Evolutionary conservation across 2,113 vertebrate genomes (phyloP).

Genomic region (Melanocharis versteri): DNA sequence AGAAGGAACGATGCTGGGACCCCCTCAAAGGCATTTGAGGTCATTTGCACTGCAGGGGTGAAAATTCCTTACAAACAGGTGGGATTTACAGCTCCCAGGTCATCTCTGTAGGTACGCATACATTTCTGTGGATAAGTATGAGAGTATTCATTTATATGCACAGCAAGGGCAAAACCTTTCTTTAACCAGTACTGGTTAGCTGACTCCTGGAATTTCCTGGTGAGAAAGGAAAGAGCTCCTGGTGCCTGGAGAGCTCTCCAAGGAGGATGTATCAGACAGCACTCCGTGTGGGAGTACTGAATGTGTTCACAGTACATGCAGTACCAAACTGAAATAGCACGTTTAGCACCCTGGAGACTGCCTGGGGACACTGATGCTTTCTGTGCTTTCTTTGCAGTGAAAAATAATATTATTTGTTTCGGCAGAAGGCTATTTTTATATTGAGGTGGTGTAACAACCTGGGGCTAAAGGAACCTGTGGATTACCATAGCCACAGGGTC

Average conservation of each 20-base stretch:
- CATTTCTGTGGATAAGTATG: neutral
- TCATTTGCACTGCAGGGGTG: neutral
- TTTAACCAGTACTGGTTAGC: neutral
- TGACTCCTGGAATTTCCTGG: neutral
- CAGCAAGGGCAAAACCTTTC: neutral
- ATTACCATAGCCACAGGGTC: neutral
- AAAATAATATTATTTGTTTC: neutral
- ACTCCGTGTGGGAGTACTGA: neutral
- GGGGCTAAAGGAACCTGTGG: neutral
- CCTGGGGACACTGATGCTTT: neutral
- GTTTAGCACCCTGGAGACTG: neutral
- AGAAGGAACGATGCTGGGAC: neutral
- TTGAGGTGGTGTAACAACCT: neutral
- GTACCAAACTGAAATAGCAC: slow-evolving; percentile 29
- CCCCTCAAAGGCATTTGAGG: neutral
- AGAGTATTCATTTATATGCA: neutral
- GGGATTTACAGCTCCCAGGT: neutral
- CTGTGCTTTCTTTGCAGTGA: neutral
- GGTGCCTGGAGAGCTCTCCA: neutral
- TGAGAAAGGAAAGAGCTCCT: neutral
- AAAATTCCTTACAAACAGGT: neutral
- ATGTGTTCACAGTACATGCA: neutral
- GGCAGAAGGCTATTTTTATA: neutral
- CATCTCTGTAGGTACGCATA: neutral
- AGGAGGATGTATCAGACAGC: neutral